These are phyloP conservation scores for Habropoda laboriosa DNA, from an alignment of 1,140 invertebrate species.

Conservation along the genomic window DNA sequence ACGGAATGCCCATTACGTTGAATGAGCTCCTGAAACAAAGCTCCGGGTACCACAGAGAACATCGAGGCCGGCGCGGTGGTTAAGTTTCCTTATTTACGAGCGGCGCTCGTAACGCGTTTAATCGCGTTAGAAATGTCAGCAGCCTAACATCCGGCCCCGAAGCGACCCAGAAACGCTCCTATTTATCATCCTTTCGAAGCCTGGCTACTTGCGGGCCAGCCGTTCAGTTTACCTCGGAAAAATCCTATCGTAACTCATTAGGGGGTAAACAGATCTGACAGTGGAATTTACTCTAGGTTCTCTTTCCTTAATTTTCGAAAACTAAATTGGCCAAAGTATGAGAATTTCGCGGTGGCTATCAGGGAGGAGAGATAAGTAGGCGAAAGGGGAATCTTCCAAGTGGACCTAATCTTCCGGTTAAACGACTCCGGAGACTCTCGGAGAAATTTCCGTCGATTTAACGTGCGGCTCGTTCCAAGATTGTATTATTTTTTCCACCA, in stretches of 20 bases:
- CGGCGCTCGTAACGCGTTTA: conserved; percentile 25
- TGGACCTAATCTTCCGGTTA: not conserved
- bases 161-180: conserved; percentile 36
- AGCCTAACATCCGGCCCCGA: conserved; percentile 13
- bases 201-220: not conserved
- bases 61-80: not conserved
- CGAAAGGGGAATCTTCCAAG: not conserved
- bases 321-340: too few relatives aligned
- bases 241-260: not conserved
- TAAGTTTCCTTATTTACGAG: conserved; percentile 16
- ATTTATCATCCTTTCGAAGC: conserved; percentile 29
- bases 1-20: not conserved
- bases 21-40: not conserved
- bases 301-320: too few relatives aligned
- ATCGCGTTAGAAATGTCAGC: conserved; percentile 41
- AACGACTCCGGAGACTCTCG: not conserved
- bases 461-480: not conserved
- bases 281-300: too few relatives aligned
- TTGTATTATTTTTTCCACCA: not conserved
- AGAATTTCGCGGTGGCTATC: too few relatives aligned
- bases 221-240: not conserved
- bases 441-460: not conserved
- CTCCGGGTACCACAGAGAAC: not conserved
- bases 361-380: not conserved
- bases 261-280: too few relatives aligned